These are phyloP conservation scores for Zaprionus africanus DNA, from an alignment of 1,140 invertebrate genomes.

Conservation along the genomic window DNA sequence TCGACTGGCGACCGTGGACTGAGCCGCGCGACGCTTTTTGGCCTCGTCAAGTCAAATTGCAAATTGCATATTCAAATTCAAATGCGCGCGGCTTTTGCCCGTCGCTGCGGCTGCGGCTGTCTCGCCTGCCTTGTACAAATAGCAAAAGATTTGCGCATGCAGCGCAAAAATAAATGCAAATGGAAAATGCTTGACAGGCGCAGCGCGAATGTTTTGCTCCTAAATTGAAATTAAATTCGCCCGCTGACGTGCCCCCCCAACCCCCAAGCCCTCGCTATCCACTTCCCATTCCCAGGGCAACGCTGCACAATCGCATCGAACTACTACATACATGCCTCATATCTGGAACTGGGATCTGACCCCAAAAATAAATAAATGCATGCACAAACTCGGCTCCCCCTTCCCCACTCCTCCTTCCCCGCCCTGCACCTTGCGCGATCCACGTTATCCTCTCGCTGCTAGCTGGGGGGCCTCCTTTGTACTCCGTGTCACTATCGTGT, in stretches of 20 bases:
- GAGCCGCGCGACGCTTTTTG: constrained; percentile 54
- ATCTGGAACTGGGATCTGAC: constrained; percentile 74
- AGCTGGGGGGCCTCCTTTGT: neutral
- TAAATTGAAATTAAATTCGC: constrained; percentile 76
- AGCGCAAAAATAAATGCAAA: constrained; percentile 77
- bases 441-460: neutral
- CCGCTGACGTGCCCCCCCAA: neutral
- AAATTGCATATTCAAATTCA: constrained; percentile 82
- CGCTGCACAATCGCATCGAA: constrained; percentile 56
- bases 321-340: constrained; percentile 58
- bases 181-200: constrained; percentile 55
- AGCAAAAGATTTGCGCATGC: constrained; percentile 79
- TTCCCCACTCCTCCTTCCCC: too few species aligned
- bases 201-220: constrained; percentile 68
- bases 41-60: constrained; percentile 78
- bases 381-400: constrained; percentile 20
- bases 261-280: neutral
- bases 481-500: constrained; percentile 20
- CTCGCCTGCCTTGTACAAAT: constrained; percentile 68
- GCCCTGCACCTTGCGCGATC: too few species aligned
- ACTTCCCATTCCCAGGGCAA: constrained; percentile 21
- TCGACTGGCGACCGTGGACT: neutral
- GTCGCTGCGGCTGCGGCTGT: constrained; percentile 70
- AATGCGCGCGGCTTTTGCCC: constrained; percentile 77
- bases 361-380: constrained; percentile 55